Conservation (phyloP, 2,888 invertebrate genomes). For the Ariolimax columbianus region DNA sequence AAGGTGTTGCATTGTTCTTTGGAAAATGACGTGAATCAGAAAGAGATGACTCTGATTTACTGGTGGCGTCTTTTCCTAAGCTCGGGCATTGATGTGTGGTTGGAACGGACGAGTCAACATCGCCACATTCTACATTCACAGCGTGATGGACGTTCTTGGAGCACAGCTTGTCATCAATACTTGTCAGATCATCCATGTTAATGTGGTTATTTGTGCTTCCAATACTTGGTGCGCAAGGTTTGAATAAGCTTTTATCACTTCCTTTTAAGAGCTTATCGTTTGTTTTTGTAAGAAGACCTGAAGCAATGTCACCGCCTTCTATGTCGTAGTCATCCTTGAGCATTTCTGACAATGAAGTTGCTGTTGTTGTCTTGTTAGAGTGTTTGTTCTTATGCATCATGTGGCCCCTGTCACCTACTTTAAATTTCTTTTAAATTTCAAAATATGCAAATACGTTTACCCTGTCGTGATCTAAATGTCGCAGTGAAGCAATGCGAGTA, state of each 20-base stretch:
- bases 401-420: neutral
- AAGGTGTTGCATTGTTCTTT: neutral
- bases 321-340: slow-evolving; percentile 34
- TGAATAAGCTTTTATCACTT: neutral
- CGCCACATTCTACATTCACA: slow-evolving; percentile 10
- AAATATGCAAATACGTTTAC: too few species aligned
- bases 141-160: neutral
- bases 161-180: neutral
- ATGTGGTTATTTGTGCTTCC: neutral
- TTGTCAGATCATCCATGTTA: neutral
- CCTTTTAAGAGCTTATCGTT: neutral
- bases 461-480: too few species aligned
- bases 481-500: too few species aligned
- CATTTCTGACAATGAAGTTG: slow-evolving; percentile 38
- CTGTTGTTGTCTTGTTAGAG: slow-evolving; percentile 33
- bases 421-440: too few species aligned
- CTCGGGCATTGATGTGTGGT: neutral
- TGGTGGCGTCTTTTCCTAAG: neutral
- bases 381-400: slow-evolving; percentile 25
- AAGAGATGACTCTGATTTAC: neutral
- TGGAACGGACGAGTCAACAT: neutral
- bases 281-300: neutral
- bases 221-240: neutral
- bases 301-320: neutral
- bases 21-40: neutral